Evolutionary conservation across 2,888 invertebrate genomes (phyloP).

Genomic region (Torymus aiolomorphi): DNA sequence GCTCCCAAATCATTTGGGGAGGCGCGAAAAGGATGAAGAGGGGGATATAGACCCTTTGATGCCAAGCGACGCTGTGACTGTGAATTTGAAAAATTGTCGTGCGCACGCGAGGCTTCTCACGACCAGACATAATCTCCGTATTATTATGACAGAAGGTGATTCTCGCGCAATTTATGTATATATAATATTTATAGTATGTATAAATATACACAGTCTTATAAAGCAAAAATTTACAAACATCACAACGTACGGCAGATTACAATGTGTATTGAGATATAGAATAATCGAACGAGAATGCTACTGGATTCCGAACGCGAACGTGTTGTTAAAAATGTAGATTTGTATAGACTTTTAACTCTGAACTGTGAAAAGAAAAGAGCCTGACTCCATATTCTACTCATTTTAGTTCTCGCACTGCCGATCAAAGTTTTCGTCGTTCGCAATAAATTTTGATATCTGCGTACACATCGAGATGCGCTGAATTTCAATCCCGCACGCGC

Average conservation of each 20-base stretch:
- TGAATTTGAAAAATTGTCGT: too few relatives aligned
- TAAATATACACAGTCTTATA: conserved; percentile 76
- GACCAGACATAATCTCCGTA: neutral
- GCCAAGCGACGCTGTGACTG: conserved; percentile 3
- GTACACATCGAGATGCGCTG: too few relatives aligned
- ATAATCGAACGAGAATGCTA: conserved; percentile 43
- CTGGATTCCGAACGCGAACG: conserved; percentile 7
- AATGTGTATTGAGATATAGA: conserved; percentile 11
- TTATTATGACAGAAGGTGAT: conserved; percentile 9
- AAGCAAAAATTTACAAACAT: conserved; percentile 76
- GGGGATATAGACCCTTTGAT: neutral
- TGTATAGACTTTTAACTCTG: too few relatives aligned
- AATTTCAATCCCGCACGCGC: too few relatives aligned
- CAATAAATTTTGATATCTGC: too few relatives aligned
- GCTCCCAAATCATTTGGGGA: neutral
- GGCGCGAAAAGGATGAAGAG: neutral
- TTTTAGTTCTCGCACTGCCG: too few relatives aligned
- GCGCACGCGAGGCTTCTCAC: too few relatives aligned
- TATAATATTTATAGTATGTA: conserved; percentile 64
- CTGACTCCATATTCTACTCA: too few relatives aligned
- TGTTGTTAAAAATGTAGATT: too few relatives aligned
- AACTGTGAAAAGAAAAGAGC: too few relatives aligned
- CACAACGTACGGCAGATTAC: conserved; percentile 69
- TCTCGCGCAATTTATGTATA: conserved; percentile 52
- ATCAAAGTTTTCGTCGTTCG: too few relatives aligned